Conservation (phyloP, 2,113 vertebrate genomes). For the Albula goreensis region DNA sequence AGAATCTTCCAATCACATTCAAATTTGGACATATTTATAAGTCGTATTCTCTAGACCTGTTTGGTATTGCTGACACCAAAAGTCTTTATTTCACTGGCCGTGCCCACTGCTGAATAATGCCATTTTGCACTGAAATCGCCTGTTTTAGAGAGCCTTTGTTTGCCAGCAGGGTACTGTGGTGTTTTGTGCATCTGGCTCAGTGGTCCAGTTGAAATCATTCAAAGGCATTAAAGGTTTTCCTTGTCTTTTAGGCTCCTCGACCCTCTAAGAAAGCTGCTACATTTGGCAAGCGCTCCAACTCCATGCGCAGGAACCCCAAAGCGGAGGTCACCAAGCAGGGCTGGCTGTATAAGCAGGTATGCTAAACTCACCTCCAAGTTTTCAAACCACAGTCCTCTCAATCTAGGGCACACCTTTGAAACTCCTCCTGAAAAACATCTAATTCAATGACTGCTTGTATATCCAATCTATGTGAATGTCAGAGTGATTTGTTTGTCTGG, state of each 20-base stretch:
- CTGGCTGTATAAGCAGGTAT: conserved; percentile 94
- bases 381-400: neutral
- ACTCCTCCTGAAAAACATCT: neutral
- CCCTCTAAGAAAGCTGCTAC: conserved; percentile 80
- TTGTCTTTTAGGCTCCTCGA: conserved; percentile 64
- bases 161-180: no score
- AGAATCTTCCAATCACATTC: neutral
- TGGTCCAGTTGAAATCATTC: neutral
- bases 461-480: neutral
- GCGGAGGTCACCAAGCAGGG: conserved; percentile 82
- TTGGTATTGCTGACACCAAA: neutral
- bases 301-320: conserved; percentile 89
- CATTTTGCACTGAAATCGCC: neutral
- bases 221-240: neutral
- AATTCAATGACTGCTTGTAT: neutral
- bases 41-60: no score
- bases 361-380: neutral
- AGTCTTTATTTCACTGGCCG: neutral
- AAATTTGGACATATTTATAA: neutral
- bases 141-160: neutral
- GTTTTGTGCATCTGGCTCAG: neutral
- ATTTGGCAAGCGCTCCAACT: conserved; percentile 94
- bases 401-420: neutral
- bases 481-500: neutral
- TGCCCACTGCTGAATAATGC: neutral